Evolutionary conservation across 1,140 invertebrate species (phyloP).

Genomic region (Drosophila mojavensis): DNA sequence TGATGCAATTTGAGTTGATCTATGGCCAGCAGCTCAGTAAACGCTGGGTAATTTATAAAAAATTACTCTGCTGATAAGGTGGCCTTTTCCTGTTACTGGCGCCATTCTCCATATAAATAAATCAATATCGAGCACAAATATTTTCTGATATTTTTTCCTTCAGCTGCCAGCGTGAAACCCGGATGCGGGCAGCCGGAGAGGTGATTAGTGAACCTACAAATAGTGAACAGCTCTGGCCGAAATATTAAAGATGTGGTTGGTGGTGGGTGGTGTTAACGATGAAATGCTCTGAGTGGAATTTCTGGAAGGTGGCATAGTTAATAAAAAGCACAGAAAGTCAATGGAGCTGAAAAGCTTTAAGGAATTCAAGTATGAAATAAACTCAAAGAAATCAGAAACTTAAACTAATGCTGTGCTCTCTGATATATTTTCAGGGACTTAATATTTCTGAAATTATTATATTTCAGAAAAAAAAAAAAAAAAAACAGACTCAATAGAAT

Average conservation of each 20-base stretch:
- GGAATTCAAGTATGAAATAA: no score
- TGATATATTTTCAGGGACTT: background rate
- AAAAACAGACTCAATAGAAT: background rate
- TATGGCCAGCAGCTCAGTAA: conserved; percentile 1
- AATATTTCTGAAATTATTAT: background rate
- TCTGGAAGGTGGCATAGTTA: background rate
- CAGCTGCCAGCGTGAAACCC: background rate
- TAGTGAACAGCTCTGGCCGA: conserved; percentile 5
- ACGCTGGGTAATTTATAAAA: conserved; percentile 23
- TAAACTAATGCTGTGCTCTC: no score
- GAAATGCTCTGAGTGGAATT: background rate
- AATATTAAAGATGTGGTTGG: background rate
- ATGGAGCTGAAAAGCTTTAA: no score
- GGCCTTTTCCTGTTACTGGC: conserved; percentile 13
- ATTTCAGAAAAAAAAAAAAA: background rate
- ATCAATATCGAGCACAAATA: conserved; percentile 21
- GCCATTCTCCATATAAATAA: conserved; percentile 34
- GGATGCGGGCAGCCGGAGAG: conserved; percentile 19
- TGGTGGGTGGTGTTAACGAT: background rate
- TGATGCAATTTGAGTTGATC: background rate
- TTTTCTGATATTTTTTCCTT: background rate
- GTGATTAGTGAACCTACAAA: conserved; percentile 24
- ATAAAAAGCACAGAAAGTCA: background rate
- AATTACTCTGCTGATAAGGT: conserved; percentile 20
- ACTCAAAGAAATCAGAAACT: no score